Conservation (phyloP, 2,113 vertebrate species). For the Scartelaos histophorus region DNA sequence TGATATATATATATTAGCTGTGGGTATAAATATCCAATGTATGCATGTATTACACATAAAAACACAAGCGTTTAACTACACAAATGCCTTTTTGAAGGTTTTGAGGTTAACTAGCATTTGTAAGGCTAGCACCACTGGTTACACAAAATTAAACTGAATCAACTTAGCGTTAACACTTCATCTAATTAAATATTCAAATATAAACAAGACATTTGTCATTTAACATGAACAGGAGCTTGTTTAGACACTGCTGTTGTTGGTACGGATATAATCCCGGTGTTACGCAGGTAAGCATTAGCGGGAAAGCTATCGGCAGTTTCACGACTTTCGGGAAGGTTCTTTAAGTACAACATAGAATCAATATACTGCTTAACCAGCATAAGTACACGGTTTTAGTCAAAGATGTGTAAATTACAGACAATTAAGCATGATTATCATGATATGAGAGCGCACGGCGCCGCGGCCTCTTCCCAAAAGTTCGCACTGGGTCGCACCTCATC, state of each 20-base stretch:
- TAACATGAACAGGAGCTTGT: fast-evolving
- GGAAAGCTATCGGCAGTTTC: conserved; percentile 39
- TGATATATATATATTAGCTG: background rate
- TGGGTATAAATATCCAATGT: background rate
- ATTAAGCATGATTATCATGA: background rate
- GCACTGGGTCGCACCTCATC: conserved; percentile 21
- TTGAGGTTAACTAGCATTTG: background rate
- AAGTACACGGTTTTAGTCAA: background rate
- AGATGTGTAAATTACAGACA: background rate
- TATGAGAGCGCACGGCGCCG: background rate
- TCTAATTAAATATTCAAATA: background rate
- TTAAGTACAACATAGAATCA: background rate
- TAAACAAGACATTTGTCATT: too few relatives aligned
- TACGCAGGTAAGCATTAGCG: conserved; percentile 62
- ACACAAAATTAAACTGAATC: background rate
- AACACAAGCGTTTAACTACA: background rate
- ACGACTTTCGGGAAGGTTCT: background rate
- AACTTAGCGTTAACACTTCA: background rate
- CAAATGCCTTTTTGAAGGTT: background rate
- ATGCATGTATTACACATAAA: too few relatives aligned
- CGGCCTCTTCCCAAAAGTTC: conserved; percentile 53
- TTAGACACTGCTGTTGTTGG: fast-evolving
- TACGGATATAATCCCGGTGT: background rate
- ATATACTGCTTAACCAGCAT: background rate
- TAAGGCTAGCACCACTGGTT: conserved; percentile 23